Evolutionary conservation across 2,113 vertebrate species (phyloP), one percentile per base, ranked within the genome.

Genomic region (Poeciliopsis prolifica): DNA sequence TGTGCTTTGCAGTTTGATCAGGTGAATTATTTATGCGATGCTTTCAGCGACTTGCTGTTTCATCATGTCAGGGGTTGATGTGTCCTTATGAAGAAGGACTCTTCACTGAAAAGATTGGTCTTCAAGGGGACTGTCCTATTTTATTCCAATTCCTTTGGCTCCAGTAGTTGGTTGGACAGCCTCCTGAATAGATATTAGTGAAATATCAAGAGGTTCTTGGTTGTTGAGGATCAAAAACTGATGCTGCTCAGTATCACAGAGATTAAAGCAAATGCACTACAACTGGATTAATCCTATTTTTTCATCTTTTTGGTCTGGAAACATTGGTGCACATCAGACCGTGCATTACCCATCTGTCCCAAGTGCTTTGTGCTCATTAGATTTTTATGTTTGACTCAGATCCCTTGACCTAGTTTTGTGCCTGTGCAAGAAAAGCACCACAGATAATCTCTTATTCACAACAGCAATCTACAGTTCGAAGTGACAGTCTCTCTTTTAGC

Each of bases 351-450:
- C 72, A 28, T 74, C 82, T 74, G 69, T 81, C 80, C 85, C 88
- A 72, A 77, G 68, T 77, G 86, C 77, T 79, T 68, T 72, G 79
- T 78, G 75, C 84, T 90, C 84, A 89, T 92, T 88, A 76, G 65
- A 78, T 69, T 83, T 86, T 87, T 72, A 85, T 90, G 83, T 71
- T 74, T 67, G 24, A 64, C 75, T 86, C 70, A 14, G 75, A 83
- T 81, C 70, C 33, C 37, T 70, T 37, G 75, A 88, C 86, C 85
- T 83, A 88, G 51, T 88, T 89, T 58, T 85, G 44, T 30, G n/a
- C 61, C 8, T 44, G 69, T 73, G 40, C 37, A 77, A 78, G 75
- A 80, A 58, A 61, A 74, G 68, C 28, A 0, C 51, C 60, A 48
- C 68, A 80, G 26, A 73, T 65, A 48, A 71, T 70, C 33, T 61